Conservation (phyloP, 1,140 invertebrate genomes). For the Helicoverpa zea region DNA sequence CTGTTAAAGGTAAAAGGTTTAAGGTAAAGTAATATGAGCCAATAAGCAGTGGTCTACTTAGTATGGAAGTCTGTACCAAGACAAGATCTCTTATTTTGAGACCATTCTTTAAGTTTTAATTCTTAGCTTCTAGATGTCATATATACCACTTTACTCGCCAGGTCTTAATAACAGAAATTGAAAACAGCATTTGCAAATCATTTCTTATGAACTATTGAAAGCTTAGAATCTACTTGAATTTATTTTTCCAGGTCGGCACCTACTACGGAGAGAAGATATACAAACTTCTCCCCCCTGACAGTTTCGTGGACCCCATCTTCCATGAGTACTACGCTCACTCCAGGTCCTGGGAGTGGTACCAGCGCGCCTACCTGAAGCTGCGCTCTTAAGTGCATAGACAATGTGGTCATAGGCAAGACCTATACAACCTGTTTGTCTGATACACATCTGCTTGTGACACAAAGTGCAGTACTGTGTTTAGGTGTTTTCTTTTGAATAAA, state of each 20-base stretch:
- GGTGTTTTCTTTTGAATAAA: slow-evolving; percentile 33
- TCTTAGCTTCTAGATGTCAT: no score
- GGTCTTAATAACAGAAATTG: no score
- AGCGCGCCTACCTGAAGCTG: slow-evolving; percentile 86
- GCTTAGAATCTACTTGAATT: not conserved
- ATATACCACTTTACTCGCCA: no score
- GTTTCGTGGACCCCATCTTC: slow-evolving; percentile 88
- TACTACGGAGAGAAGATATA: slow-evolving; percentile 94
- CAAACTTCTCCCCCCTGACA: slow-evolving; percentile 87
- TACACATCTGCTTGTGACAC: slow-evolving; percentile 29
- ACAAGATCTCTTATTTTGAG: no score
- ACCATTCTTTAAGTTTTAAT: no score
- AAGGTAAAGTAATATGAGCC: no score
- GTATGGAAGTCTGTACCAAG: no score
- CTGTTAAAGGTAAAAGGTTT: no score
- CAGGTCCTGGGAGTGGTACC: slow-evolving; percentile 84
- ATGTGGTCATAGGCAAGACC: not conserved
- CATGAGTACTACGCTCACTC: slow-evolving; percentile 92
- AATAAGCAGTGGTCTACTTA: no score
- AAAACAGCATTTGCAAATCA: no score
- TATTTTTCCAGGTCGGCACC: slow-evolving; percentile 90
- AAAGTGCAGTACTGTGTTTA: slow-evolving; percentile 34
- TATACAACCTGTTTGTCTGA: not conserved
- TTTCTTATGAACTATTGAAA: no score
- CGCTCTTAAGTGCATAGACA: slow-evolving; percentile 81